Evolutionary conservation across 2,113 vertebrate species (phyloP).

Genomic region (Acanthochromis polyacanthus): DNA sequence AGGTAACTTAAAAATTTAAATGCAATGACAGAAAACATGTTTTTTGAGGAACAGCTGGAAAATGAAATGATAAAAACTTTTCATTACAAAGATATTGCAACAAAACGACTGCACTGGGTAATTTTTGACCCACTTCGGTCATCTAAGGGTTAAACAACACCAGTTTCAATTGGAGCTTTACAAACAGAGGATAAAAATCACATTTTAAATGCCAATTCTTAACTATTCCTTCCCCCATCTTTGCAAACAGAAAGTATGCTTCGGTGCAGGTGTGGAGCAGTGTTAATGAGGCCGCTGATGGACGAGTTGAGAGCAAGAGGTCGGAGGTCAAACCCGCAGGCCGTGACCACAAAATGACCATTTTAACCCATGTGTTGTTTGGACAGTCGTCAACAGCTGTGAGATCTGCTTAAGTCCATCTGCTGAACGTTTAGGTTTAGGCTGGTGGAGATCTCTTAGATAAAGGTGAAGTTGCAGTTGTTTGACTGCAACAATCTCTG

Average conservation of each 20-base stretch:
- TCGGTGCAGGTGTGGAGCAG: slow-evolving; percentile 8
- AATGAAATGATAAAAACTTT: no score
- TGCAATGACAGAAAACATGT: no score
- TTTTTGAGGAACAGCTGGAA: no score
- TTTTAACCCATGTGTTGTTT: slow-evolving; percentile 44
- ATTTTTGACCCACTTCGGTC: no score
- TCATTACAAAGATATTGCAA: no score
- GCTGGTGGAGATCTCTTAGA: not conserved
- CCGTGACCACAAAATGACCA: slow-evolving; percentile 34
- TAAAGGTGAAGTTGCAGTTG: not conserved
- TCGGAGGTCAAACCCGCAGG: slow-evolving; percentile 64
- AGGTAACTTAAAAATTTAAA: no score
- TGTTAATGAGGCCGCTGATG: slow-evolving; percentile 48
- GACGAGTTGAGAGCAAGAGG: slow-evolving; percentile 57
- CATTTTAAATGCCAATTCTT: not conserved
- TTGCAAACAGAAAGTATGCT: slow-evolving; percentile 7
- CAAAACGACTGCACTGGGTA: no score
- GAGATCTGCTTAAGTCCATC: slow-evolving; percentile 27
- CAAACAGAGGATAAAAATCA: not conserved
- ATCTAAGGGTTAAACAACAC: no score
- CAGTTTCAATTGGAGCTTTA: not conserved
- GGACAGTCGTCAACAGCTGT: slow-evolving; percentile 32
- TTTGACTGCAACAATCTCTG: not conserved
- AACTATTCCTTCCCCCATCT: not conserved
- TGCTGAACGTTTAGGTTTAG: not conserved